phyloP scores from a whole-genome alignment of 2,113 vertebrate genomes.

The Mohoua ochrocephala region DNA sequence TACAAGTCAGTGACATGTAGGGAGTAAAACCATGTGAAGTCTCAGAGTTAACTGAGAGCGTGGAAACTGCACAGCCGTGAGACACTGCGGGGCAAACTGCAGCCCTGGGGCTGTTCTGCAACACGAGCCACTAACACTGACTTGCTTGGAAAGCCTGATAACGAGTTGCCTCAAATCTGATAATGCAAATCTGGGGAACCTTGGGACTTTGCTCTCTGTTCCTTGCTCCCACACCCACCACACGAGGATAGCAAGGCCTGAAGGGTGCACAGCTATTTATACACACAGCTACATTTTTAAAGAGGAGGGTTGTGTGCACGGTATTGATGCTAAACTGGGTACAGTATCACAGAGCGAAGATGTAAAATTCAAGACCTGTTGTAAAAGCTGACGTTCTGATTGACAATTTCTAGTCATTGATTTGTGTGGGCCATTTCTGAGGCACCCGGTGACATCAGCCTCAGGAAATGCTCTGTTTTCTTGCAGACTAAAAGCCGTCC shows the following conservation, averaged over 20 bases:
- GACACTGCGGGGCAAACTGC: background rate
- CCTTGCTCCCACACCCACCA: background rate
- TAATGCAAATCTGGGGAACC: background rate
- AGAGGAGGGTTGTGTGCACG: background rate
- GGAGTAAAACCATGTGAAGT: background rate
- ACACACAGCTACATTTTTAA: background rate
- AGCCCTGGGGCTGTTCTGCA: background rate
- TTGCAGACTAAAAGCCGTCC: conserved; percentile 4
- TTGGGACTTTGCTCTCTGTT: background rate
- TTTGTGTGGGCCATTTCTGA: background rate
- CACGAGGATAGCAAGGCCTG: background rate
- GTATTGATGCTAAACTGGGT: background rate
- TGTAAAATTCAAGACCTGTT: background rate
- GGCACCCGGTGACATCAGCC: background rate
- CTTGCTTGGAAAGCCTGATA: background rate
- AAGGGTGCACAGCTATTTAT: background rate
- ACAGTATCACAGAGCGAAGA: background rate
- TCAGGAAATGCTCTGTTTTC: background rate
- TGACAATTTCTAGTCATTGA: fast-evolving
- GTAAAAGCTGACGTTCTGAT: background rate
- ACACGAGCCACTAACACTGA: fast-evolving
- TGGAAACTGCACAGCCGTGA: background rate
- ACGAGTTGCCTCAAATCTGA: background rate
- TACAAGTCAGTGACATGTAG: background rate
- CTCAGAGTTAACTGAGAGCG: background rate